These are phyloP conservation scores for Myiotriccus ornatus DNA, from an alignment of 2,797 vertebrate genomes.

Conservation along the genomic window DNA sequence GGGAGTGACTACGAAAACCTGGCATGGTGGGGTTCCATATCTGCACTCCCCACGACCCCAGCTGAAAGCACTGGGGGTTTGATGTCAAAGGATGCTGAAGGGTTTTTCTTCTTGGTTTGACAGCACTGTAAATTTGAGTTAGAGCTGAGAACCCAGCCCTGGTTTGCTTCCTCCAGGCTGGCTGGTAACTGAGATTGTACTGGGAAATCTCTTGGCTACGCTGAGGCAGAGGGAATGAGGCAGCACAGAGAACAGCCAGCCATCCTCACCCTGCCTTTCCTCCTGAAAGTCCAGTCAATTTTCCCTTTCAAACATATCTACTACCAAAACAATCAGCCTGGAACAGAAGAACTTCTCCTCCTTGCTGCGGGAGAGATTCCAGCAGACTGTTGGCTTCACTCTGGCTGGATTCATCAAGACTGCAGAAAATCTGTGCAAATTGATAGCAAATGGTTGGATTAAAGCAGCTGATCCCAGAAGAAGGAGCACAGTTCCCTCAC, in stretches of 20 bases:
- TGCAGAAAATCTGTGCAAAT: not conserved
- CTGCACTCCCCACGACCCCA: not conserved
- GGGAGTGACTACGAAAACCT: not conserved
- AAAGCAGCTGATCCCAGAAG: not conserved
- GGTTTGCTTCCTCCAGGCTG: not conserved
- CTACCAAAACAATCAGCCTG: not conserved
- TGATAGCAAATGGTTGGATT: not conserved
- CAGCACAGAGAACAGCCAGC: not conserved
- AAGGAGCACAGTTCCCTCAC: not conserved
- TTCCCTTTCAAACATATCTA: not conserved
- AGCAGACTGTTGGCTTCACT: not conserved
- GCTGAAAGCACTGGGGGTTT: not conserved
- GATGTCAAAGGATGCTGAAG: not conserved
- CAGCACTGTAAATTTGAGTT: not conserved
- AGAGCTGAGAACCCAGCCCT: not conserved
- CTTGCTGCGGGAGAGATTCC: not conserved
- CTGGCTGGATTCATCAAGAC: not conserved
- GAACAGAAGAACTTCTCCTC: not conserved
- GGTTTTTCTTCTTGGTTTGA: not conserved
- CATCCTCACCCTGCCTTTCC: not conserved
- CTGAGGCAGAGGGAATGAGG: not conserved
- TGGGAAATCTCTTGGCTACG: conserved; percentile 14
- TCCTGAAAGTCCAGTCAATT: not conserved
- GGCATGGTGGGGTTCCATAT: not conserved
- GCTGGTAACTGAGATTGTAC: not conserved